Conservation (phyloP, 2,113 vertebrate genomes). For the Sinocyclocheilus anshuiensis region DNA sequence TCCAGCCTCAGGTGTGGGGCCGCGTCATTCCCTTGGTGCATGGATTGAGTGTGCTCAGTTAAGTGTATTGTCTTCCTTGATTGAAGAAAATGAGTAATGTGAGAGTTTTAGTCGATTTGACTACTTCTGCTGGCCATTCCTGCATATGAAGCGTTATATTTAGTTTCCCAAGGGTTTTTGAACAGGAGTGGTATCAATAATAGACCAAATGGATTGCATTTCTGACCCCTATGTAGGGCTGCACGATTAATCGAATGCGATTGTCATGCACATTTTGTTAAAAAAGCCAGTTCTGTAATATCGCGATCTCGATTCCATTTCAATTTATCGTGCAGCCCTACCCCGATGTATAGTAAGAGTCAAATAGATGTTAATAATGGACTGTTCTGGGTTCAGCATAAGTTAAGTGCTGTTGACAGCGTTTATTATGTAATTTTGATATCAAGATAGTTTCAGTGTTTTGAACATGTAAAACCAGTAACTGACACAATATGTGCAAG, state of each 20-base stretch:
- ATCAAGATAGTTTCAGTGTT: background rate
- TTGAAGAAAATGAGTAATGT: background rate
- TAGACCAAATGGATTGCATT: too few species aligned
- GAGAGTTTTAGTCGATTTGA: background rate
- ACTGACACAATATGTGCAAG: background rate
- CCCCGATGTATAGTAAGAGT: too few species aligned
- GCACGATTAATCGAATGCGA: too few species aligned
- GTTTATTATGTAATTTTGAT: too few species aligned
- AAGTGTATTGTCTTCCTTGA: constrained; percentile 49
- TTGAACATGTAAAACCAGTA: background rate
- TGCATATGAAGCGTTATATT: background rate
- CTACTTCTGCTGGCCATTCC: too few species aligned
- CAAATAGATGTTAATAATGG: background rate
- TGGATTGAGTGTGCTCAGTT: constrained; percentile 85
- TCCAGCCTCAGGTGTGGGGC: constrained; percentile 82
- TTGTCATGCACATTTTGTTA: too few species aligned
- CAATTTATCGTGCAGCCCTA: too few species aligned
- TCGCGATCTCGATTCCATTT: too few species aligned
- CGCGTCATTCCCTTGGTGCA: constrained; percentile 85
- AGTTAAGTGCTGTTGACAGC: background rate
- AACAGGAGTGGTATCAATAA: background rate
- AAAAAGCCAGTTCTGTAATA: too few species aligned
- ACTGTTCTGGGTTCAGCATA: background rate
- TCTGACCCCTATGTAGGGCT: too few species aligned
- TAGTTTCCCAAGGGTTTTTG: background rate